A percentile compares a stretch with the other conserved stretches of the same genome.
These are phyloP conservation scores for Trogon melanurus DNA, from an alignment of 2,113 vertebrate species.

Conservation along the genomic window DNA sequence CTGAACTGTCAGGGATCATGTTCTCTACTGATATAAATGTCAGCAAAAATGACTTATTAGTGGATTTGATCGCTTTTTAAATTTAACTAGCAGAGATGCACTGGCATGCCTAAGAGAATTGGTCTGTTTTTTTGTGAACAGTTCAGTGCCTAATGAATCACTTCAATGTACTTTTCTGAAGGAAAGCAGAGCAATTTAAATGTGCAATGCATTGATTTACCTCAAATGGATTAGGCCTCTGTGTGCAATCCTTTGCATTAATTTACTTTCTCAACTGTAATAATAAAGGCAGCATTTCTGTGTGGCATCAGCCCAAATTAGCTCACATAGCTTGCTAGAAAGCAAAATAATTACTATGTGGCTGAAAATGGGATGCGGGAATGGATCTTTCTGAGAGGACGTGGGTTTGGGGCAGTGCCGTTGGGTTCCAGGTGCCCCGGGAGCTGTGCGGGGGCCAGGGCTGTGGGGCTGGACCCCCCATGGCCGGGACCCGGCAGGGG, in stretches of 20 bases:
- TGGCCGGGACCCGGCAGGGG: too few relatives aligned
- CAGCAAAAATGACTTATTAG: slow-evolving; percentile 75
- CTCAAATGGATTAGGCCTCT: slow-evolving; percentile 77
- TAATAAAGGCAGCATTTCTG: slow-evolving; percentile 55
- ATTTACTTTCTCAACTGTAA: slow-evolving; percentile 73
- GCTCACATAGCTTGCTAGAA: slow-evolving; percentile 33
- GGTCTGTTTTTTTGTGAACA: slow-evolving; percentile 72
- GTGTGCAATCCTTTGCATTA: slow-evolving; percentile 75
- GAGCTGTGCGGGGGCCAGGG: not conserved
- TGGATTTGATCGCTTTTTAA: slow-evolving; percentile 82
- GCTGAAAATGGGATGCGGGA: not conserved
- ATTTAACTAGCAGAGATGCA: slow-evolving; percentile 76
- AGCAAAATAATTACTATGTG: slow-evolving; percentile 40
- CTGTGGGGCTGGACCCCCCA: not conserved
- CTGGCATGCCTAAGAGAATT: slow-evolving; percentile 73
- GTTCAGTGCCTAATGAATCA: slow-evolving; percentile 77
- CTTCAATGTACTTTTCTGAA: slow-evolving; percentile 79
- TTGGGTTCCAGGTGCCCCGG: fast-evolving
- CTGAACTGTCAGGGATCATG: slow-evolving; percentile 75
- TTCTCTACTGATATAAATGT: slow-evolving; percentile 76
- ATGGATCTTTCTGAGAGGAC: not conserved
- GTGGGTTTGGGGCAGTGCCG: not conserved
- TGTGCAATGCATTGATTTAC: slow-evolving; percentile 79
- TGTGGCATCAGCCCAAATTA: slow-evolving; percentile 21
- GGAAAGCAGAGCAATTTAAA: slow-evolving; percentile 77